phyloP scores from a whole-genome alignment of 2,797 vertebrate genomes.

The Coranthus polyacanthus region DNA sequence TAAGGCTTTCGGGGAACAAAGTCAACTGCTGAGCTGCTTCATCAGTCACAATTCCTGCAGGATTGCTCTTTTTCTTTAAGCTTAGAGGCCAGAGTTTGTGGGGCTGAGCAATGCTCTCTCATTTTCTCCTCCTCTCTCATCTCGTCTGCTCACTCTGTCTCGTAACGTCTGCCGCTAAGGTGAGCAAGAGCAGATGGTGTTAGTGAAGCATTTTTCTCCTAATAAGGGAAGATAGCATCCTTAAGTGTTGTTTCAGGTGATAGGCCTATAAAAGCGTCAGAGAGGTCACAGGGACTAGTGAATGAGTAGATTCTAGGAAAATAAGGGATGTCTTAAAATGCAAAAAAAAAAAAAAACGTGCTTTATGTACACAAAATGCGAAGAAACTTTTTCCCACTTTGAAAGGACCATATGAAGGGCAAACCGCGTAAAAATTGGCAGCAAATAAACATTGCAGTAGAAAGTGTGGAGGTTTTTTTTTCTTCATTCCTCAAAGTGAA shows the following conservation, averaged over 20 bases:
- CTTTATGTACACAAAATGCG: too few species aligned
- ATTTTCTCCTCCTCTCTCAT: slow-evolving; percentile 27
- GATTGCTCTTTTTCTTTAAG: slow-evolving; percentile 48
- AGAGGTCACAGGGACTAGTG: neutral
- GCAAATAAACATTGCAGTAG: too few species aligned
- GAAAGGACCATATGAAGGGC: too few species aligned
- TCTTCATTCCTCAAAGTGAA: too few species aligned
- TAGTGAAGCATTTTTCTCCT: slow-evolving; percentile 1
- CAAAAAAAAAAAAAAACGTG: neutral
- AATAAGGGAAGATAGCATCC: slow-evolving; percentile 20
- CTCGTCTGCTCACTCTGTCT: slow-evolving; percentile 11
- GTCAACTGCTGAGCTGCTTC: slow-evolving; percentile 51
- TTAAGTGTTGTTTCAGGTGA: slow-evolving; percentile 20
- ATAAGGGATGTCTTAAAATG: neutral
- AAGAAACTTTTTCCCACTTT: too few species aligned
- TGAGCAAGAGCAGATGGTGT: slow-evolving; percentile 35
- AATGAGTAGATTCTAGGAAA: too few species aligned
- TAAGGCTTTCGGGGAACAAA: slow-evolving; percentile 46
- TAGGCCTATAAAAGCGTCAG: slow-evolving; percentile 2
- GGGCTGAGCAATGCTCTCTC: slow-evolving; percentile 30
- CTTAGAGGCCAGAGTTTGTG: slow-evolving; percentile 42
- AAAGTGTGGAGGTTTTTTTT: too few species aligned
- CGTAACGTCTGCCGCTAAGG: slow-evolving; percentile 20
- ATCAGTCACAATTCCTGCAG: slow-evolving; percentile 57
- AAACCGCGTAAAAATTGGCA: too few species aligned